Evolutionary conservation across 2,113 vertebrate species (phyloP), one percentile per base, ranked within the genome.

Genomic region (Aegotheles bennettii): DNA sequence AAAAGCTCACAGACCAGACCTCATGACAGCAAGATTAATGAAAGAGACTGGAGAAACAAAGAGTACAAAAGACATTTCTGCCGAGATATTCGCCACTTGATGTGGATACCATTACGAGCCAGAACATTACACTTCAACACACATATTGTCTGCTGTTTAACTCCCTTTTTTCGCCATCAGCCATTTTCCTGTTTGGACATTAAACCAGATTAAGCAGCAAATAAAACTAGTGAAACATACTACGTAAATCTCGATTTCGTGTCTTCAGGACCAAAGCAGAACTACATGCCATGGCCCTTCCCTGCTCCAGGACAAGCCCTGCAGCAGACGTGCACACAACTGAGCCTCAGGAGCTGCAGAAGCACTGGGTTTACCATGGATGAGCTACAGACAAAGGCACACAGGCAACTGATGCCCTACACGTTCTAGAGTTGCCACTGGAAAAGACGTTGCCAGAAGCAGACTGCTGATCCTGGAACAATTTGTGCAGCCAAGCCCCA

Each of bases 1-100:
- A 50, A 75, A 80, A 84, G 78, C 91, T 84, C 78, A 47, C 42
- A 83, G 73, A 59, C 35, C 71, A 50, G 33, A 68, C 50, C 57
- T 90, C 38, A 11, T 10, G 78, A 88, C 68, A 94, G 77, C 28
- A 77, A 95, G 86, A 84, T 54, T 56, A 84, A 94, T 38, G 38
- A 75, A 68, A 67, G 13, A 84, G 36, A 42, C 20, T 26, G 29
- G 74, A 47, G 78, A 87, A 84, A 87, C 57, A 67, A 54, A 42
- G 63, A 64, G 33, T 16, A 63, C 35, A 63, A 61, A 61, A 76
- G 48, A 48, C 36, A 73, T 33, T 84, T 92, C 47, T 43, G 75
- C 80, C 1, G 10, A 63, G 64, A 47, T 56, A 40, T 13, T 81
- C 4, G 9, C 76, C 69, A 54, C 53, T 67, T n/a, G 57, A 84